Percentiles rank a stretch among this genome's conserved stretches.
phyloP scores from a whole-genome alignment of 2,888 invertebrate species.

The Heliconius sara region DNA sequence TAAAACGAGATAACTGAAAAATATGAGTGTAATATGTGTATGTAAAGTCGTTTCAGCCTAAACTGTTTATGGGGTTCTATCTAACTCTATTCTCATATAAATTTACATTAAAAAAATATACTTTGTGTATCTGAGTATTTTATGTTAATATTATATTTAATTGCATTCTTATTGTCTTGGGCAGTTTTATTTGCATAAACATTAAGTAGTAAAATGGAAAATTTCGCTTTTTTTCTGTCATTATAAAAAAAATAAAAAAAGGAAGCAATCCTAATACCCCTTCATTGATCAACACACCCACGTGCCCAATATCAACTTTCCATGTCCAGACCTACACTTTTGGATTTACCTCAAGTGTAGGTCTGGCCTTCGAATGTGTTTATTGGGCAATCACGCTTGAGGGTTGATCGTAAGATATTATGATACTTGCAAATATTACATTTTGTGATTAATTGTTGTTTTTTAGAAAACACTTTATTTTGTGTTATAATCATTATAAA shows the following conservation, averaged over 20 bases:
- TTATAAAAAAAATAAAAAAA: too few relatives aligned
- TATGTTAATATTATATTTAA: not conserved
- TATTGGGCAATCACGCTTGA: conserved; percentile 33
- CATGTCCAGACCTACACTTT: too few relatives aligned
- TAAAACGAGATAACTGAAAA: conserved; percentile 23
- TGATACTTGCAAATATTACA: conserved; percentile 1
- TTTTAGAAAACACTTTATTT: not conserved
- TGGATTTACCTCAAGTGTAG: too few relatives aligned
- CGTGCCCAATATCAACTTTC: too few relatives aligned
- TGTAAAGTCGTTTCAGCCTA: conserved; percentile 19
- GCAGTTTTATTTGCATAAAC: too few relatives aligned
- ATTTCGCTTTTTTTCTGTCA: too few relatives aligned
- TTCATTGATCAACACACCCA: too few relatives aligned
- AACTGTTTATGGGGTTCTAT: conserved; percentile 20
- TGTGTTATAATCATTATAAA: too few relatives aligned
- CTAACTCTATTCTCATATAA: not conserved
- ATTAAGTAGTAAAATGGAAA: too few relatives aligned
- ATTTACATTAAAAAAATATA: not conserved
- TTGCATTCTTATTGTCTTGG: too few relatives aligned
- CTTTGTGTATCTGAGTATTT: not conserved
- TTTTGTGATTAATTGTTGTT: conserved; percentile 9
- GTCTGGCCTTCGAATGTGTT: too few relatives aligned
- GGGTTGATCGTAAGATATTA: conserved; percentile 30
- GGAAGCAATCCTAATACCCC: too few relatives aligned
- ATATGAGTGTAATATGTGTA: conserved; percentile 25